Base-by-base conservation (phyloP, 1,140 invertebrate genomes). In the Drosophila gunungcola region DNA sequence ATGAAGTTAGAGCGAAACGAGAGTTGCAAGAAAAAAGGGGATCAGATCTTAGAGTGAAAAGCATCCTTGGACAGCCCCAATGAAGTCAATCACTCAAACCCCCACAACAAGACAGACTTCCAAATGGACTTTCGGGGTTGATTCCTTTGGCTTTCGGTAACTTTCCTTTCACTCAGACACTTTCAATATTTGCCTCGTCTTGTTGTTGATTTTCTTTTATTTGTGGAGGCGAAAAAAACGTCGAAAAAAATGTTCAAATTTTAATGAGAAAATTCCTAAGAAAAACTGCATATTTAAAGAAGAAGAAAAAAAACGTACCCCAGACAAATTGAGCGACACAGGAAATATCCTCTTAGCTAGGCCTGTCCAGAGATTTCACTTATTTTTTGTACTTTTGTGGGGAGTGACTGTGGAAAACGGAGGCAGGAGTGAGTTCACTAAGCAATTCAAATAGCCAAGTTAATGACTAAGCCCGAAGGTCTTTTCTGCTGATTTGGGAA, bases 251-350 rank as follows among this genome's bases (percentile, higher is more conserved):
- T 49, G 64, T 70, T 29, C 51, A 39, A 62, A 52, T 89, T 88
- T 84, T 89, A 88, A 88, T 89, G 84, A 88, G 80, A 84, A 88
- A 88, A 89, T 88, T 88, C 84, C 73, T 84, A 80, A 88, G 77
- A 80, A 89, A 70, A 89, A 84, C 84, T 88, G 84, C 84, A 88
- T 89, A 89, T 84, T 88, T 89, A 89, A 84, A 72, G 73, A 88
- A 72, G 73, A 88, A 89, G 38, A 32, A 42, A 41, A 61, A 51
- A 46, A 53, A 32, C 16, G 58, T 48, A 32, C 60, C 41, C 60
- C 57, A 48, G 54, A 51, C 49, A 55, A 78, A 67, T 25, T 52
- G 70, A 63, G 52, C 65, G 58, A 69, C 83, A 89, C 79, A 89
- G 75, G 75, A 84, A 79, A 75, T 78, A 77, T 75, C 64, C 83